Conservation (phyloP, 2,797 vertebrate species). For the Anableps anableps region DNA sequence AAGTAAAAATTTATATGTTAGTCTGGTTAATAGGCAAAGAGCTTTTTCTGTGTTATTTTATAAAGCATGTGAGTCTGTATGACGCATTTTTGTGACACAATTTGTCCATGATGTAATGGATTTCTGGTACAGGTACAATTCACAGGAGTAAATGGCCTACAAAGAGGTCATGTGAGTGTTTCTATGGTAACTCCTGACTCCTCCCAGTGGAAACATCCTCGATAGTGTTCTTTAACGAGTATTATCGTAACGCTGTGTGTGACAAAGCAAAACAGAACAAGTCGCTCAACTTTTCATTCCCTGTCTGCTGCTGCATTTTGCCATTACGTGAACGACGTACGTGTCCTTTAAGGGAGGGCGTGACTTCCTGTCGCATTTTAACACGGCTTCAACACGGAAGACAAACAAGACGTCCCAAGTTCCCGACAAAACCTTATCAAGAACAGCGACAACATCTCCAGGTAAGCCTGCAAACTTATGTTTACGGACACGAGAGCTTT, state of each 20-base stretch:
- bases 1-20: too few relatives aligned
- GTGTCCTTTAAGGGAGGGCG: slow-evolving; percentile 35
- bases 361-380: slow-evolving; percentile 16
- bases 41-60: background rate
- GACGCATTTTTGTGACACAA: background rate
- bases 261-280: background rate
- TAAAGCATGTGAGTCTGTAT: background rate
- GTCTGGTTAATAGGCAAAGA: background rate
- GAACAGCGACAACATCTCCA: background rate
- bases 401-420: slow-evolving; percentile 10
- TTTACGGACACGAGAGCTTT: fast-evolving
- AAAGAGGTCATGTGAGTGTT: slow-evolving; percentile 1
- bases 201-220: slow-evolving; percentile 3
- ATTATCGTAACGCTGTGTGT: background rate
- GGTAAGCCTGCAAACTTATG: slow-evolving; percentile 35
- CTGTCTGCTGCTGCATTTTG: background rate
- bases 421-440: background rate
- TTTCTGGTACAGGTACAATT: background rate
- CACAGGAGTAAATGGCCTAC: background rate
- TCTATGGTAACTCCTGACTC: background rate
- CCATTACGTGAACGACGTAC: slow-evolving; percentile 11
- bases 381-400: slow-evolving; percentile 56
- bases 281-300: background rate
- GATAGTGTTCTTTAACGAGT: background rate
- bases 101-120: background rate